Evolutionary conservation across 1,140 invertebrate species (phyloP).

Genomic region (Procambarus clarkii): DNA sequence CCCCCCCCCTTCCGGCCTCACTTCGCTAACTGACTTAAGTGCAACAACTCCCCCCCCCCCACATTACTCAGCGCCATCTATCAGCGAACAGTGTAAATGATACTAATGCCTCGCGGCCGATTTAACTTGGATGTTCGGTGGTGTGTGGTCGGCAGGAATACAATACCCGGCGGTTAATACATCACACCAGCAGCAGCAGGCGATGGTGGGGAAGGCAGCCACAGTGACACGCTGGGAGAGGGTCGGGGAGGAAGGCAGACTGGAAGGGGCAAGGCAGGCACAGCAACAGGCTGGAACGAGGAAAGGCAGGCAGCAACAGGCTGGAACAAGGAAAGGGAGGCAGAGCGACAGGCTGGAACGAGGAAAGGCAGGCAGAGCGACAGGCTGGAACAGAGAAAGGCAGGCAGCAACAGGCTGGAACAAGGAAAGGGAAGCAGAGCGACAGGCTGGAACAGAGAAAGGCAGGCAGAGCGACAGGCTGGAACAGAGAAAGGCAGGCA

Average conservation of each 20-base stretch:
- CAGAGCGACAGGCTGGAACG: neutral
- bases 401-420: too few species aligned
- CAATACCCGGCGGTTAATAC: constrained; percentile 31
- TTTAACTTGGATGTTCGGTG: constrained; percentile 37
- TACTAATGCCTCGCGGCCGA: constrained; percentile 26
- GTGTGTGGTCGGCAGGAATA: neutral
- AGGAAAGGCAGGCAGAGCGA: neutral
- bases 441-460: too few species aligned
- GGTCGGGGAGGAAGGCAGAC: too few species aligned
- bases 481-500: too few species aligned
- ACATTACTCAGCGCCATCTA: constrained; percentile 12
- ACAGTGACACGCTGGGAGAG: too few species aligned
- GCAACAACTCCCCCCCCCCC: neutral
- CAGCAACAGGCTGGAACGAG: neutral
- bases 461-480: too few species aligned
- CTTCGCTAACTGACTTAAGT: too few species aligned
- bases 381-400: too few species aligned
- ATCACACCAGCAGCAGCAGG: neutral
- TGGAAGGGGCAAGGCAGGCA: neutral
- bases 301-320: too few species aligned
- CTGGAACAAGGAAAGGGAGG: neutral
- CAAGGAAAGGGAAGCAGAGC: too few species aligned
- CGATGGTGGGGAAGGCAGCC: neutral
- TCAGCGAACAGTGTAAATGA: constrained; percentile 16
- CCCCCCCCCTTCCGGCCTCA: neutral